Percentiles rank a stretch among this genome's conserved stretches.
phyloP scores from a whole-genome alignment of 2,113 vertebrate species.

The Microcebus murinus region DNA sequence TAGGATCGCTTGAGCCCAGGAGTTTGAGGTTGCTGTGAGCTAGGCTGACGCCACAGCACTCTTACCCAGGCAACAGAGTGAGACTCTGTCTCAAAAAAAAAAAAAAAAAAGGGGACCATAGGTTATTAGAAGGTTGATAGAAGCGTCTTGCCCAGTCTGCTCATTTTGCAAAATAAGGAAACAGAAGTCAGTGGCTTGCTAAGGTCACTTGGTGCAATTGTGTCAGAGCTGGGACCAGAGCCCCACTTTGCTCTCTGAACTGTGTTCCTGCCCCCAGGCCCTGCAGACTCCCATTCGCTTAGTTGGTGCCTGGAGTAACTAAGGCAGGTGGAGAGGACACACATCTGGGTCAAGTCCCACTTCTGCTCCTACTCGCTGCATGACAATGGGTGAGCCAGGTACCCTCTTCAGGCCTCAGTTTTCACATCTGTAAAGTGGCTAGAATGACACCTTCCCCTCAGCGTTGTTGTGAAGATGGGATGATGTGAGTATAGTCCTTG shows the following conservation, averaged over 20 bases:
- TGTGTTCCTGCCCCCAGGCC: neutral
- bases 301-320: neutral
- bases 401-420: neutral
- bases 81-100: too few relatives aligned
- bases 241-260: neutral
- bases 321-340: neutral
- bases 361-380: neutral
- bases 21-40: too few relatives aligned
- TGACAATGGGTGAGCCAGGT: neutral
- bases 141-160: neutral
- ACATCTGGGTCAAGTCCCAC: neutral
- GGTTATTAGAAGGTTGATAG: neutral
- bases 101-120: neutral
- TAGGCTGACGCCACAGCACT: too few relatives aligned
- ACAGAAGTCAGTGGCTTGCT: neutral
- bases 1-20: too few relatives aligned
- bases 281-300: neutral
- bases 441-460: too few relatives aligned
- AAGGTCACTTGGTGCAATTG: neutral
- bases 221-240: neutral
- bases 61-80: too few relatives aligned
- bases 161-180: neutral
- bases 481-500: rapidly evolving
- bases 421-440: neutral
- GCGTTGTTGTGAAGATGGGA: neutral